phyloP scores from a whole-genome alignment of 2,888 invertebrate genomes.

The Diarsia mendica region DNA sequence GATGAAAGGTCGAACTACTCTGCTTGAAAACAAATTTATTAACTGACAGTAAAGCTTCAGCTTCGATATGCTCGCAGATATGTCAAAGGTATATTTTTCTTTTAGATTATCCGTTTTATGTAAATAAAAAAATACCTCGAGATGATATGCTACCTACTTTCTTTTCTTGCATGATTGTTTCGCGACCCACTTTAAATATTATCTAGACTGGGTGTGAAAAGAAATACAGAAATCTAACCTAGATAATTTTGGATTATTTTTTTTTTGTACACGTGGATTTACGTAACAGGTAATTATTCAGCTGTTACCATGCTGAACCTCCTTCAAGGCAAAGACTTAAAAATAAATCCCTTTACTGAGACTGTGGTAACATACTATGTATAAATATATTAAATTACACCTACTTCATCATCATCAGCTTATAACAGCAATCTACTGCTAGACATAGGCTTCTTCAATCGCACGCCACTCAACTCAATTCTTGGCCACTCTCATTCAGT shows the following conservation, averaged over 20 bases:
- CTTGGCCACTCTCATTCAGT: no score
- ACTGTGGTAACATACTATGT: no score
- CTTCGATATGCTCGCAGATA: not conserved
- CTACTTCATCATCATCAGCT: no score
- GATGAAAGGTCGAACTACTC: slow-evolving; percentile 9
- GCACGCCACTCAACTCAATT: no score
- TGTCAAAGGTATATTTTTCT: not conserved
- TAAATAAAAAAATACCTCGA: not conserved
- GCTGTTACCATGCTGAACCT: not conserved
- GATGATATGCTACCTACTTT: not conserved
- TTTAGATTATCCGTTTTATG: not conserved
- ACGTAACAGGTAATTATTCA: not conserved
- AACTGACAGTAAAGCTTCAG: not conserved
- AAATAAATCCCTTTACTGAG: not conserved
- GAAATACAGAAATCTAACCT: no score
- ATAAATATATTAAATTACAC: no score
- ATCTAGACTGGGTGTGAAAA: not conserved
- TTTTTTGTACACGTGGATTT: not conserved
- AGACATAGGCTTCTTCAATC: no score
- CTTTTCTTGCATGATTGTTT: not conserved
- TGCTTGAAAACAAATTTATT: not conserved
- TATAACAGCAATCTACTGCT: no score
- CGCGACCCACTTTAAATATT: not conserved
- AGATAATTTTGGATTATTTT: not conserved
- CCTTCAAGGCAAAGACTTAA: not conserved